These are phyloP conservation scores for Acleris literana DNA, from an alignment of 2,888 invertebrate species.

Conservation along the genomic window DNA sequence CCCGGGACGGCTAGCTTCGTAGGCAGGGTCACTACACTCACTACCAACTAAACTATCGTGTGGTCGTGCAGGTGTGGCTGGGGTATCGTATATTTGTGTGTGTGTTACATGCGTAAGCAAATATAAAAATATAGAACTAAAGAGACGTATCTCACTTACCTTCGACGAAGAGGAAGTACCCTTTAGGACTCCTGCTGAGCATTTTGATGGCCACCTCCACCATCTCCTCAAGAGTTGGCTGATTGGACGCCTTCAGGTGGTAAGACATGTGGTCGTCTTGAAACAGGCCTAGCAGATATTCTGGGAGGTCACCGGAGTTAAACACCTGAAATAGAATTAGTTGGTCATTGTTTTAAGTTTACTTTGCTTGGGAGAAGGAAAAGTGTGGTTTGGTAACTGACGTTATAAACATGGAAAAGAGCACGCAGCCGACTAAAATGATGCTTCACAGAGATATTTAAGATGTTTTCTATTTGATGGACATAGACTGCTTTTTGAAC, in stretches of 20 bases:
- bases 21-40: too few species aligned
- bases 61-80: too few species aligned
- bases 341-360: not conserved
- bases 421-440: too few species aligned
- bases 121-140: not conserved
- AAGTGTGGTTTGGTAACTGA: too few species aligned
- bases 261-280: constrained; percentile 87
- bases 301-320: constrained; percentile 75
- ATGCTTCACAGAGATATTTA: too few species aligned
- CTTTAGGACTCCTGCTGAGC: constrained; percentile 85
- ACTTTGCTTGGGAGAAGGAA: not conserved
- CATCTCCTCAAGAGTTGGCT: constrained; percentile 90
- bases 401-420: too few species aligned
- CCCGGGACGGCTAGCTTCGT: too few species aligned
- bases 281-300: constrained; percentile 89
- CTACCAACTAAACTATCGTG: too few species aligned
- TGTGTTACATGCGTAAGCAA: not conserved
- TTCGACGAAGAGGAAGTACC: constrained; percentile 90
- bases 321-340: constrained; percentile 52
- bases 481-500: too few species aligned
- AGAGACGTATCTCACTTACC: constrained; percentile 54
- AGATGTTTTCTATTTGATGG: too few species aligned
- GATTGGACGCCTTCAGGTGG: constrained; percentile 85
- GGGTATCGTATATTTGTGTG: too few species aligned
- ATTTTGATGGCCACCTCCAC: constrained; percentile 87